phyloP scores from a whole-genome alignment of 2,888 invertebrate species.

The Eristalis arbustorum region DNA sequence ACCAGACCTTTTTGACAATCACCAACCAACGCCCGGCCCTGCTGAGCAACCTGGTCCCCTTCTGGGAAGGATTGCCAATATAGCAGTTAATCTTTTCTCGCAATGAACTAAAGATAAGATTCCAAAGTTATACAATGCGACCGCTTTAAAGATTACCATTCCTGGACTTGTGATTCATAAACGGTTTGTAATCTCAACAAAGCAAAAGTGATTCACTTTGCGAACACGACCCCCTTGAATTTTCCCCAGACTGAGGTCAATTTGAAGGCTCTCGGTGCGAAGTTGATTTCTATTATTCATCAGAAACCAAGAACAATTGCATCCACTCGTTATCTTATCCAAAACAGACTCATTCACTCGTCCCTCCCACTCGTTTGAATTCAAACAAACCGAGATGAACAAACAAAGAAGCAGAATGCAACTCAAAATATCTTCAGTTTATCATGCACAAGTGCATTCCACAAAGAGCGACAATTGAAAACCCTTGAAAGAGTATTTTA shows the following conservation, averaged over 20 bases:
- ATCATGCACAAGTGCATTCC: constrained; percentile 3
- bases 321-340: neutral
- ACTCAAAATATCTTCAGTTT: neutral
- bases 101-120: neutral
- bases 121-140: neutral
- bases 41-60: neutral
- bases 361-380: neutral
- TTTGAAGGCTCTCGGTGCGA: too few relatives aligned
- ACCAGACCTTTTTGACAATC: too few relatives aligned
- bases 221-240: neutral
- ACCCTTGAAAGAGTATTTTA: constrained; percentile 12
- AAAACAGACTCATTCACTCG: neutral
- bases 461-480: constrained; percentile 22
- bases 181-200: neutral
- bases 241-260: too few relatives aligned
- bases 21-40: neutral
- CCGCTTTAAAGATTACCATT: neutral
- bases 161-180: neutral
- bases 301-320: neutral
- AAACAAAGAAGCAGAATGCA: neutral
- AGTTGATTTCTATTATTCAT: too few relatives aligned
- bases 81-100: neutral
- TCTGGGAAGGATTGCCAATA: neutral
- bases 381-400: neutral
- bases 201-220: neutral